These are phyloP conservation scores for Eufriesea mexicana DNA, from an alignment of 1,140 invertebrate genomes.

Conservation along the genomic window DNA sequence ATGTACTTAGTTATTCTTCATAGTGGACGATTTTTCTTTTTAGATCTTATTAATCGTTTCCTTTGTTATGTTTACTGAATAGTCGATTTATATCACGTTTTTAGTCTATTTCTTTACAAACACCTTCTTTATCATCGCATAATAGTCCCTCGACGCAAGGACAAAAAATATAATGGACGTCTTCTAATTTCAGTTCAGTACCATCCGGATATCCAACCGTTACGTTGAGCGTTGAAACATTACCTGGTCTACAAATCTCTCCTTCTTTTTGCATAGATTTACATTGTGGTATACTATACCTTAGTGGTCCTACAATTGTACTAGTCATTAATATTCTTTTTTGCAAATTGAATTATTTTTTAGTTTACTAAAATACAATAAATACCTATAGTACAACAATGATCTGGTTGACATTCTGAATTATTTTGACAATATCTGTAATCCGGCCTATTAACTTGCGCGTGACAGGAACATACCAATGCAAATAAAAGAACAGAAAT, in stretches of 20 bases:
- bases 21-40: not conserved
- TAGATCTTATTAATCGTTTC: not conserved
- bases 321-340: not conserved
- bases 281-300: slow-evolving; percentile 69
- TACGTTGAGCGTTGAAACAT: not conserved
- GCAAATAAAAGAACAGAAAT: slow-evolving; percentile 14
- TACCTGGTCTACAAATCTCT: slow-evolving; percentile 62
- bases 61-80: not conserved
- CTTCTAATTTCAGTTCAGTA: slow-evolving; percentile 45
- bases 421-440: slow-evolving; percentile 46
- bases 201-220: slow-evolving; percentile 66
- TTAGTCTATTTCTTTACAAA: slow-evolving; percentile 40
- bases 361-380: not conserved
- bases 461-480: not conserved
- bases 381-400: slow-evolving; percentile 64
- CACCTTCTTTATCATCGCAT: slow-evolving; percentile 52
- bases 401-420: slow-evolving; percentile 42
- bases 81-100: not conserved
- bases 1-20: not conserved
- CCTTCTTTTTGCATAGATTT: slow-evolving; percentile 43
- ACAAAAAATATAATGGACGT: slow-evolving; percentile 68
- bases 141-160: slow-evolving; percentile 65
- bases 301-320: slow-evolving; percentile 39
- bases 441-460: not conserved
- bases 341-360: not conserved